Conservation (phyloP, 2,113 vertebrate species). For the Chlorodrepanis virens region DNA sequence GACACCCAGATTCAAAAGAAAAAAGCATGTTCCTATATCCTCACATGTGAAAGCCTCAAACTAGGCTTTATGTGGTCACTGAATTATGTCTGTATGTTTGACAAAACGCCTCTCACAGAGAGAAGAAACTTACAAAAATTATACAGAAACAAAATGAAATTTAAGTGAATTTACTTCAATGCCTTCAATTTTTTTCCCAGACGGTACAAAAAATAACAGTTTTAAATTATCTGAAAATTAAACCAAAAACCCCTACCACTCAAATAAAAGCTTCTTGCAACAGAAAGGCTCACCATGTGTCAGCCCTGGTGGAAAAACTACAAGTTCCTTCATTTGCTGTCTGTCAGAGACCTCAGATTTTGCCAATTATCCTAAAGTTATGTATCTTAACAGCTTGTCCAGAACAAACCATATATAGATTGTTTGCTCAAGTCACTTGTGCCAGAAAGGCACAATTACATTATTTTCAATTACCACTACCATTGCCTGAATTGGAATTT, state of each 20-base stretch:
- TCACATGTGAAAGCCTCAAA: background rate
- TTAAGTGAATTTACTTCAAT: background rate
- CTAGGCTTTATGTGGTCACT: background rate
- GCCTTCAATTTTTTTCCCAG: background rate
- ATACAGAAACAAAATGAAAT: background rate
- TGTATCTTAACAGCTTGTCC: background rate
- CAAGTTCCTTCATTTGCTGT: background rate
- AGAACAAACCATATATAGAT: background rate
- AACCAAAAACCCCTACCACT: rapidly evolving
- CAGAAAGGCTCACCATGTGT: background rate
- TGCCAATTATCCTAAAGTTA: background rate
- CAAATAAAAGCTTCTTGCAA: background rate
- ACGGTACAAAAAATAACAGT: background rate
- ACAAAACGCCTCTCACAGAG: background rate
- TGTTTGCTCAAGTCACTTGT: background rate
- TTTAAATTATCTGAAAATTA: background rate
- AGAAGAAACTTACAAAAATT: background rate
- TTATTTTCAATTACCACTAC: background rate
- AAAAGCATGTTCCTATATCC: background rate
- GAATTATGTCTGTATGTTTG: background rate
- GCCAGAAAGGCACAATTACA: background rate
- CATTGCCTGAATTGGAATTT: background rate
- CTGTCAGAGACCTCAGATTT: background rate
- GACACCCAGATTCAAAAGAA: background rate
- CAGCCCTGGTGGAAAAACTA: background rate